A percentile compares a stretch with the other conserved stretches of the same genome.
Conservation (phyloP, 2,888 invertebrate species). For the Sarcophaga variegata region DNA sequence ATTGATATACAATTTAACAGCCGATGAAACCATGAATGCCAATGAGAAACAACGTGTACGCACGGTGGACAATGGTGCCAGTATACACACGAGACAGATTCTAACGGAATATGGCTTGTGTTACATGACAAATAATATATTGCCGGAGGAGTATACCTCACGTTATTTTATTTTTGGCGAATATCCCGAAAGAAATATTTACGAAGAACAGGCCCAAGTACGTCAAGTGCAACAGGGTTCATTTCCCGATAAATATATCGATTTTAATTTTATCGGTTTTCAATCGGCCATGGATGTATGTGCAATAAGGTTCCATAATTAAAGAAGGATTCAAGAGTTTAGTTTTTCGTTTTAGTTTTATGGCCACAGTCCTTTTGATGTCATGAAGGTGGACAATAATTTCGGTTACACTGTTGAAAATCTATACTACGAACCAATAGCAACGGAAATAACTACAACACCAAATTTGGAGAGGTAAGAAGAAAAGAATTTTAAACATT, state of each 20-base stretch:
- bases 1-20: constrained; percentile 80
- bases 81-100: constrained; percentile 76
- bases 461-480: constrained; percentile 67
- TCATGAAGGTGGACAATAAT: constrained; percentile 70
- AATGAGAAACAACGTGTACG: constrained; percentile 57
- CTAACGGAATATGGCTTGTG: constrained; percentile 81
- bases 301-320: background rate
- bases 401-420: constrained; percentile 64
- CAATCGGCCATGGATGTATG: constrained; percentile 67
- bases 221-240: constrained; percentile 69
- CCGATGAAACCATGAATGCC: constrained; percentile 72
- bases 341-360: constrained; percentile 52
- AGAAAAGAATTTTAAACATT: background rate
- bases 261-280: constrained; percentile 77
- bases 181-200: constrained; percentile 69
- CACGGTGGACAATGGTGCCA: constrained; percentile 58
- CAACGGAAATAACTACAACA: constrained; percentile 62
- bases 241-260: constrained; percentile 76
- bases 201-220: constrained; percentile 60
- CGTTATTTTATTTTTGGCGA: constrained; percentile 75
- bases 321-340: background rate
- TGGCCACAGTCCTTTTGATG: constrained; percentile 70
- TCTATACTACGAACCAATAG: constrained; percentile 59
- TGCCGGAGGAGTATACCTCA: constrained; percentile 76
- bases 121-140: constrained; percentile 76